Conservation (phyloP, 1,140 invertebrate genomes). For the Lucilia cuprina region DNA sequence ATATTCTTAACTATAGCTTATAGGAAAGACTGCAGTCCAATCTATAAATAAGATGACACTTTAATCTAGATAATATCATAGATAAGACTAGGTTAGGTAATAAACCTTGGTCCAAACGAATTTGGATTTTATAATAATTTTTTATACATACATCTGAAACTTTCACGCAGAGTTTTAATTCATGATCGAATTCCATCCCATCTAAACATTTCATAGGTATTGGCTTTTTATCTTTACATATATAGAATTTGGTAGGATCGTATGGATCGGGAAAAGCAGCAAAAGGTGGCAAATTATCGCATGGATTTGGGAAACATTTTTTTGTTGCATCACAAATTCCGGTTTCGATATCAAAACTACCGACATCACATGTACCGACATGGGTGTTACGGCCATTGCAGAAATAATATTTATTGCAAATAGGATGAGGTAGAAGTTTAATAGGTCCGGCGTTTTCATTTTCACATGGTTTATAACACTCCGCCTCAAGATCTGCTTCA, state of each 20-base stretch:
- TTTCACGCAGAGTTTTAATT: too few species aligned
- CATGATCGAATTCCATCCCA: neutral
- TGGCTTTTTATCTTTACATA: neutral
- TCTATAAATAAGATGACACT: too few species aligned
- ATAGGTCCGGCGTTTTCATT: constrained; percentile 13
- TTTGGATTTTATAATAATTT: too few species aligned
- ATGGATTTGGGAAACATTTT: constrained; percentile 29
- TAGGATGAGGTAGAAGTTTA: constrained; percentile 48
- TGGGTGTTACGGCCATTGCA: constrained; percentile 46
- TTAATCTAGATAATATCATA: too few species aligned
- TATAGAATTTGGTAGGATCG: constrained; percentile 32
- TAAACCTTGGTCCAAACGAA: too few species aligned
- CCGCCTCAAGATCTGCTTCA: constrained; percentile 45
- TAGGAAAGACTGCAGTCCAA: too few species aligned
- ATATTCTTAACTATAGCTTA: too few species aligned
- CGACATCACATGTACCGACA: constrained; percentile 44
- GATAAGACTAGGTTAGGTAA: too few species aligned
- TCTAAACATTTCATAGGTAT: neutral
- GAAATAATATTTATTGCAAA: constrained; percentile 52
- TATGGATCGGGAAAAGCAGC: neutral
- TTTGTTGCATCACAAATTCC: constrained; percentile 26
- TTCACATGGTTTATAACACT: constrained; percentile 49
- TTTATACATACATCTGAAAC: too few species aligned
- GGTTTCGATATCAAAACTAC: constrained; percentile 24
- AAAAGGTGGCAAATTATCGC: neutral